phyloP scores from a whole-genome alignment of 92 coral and sea anemone species.

The Zoanthus sansibaricus region DNA sequence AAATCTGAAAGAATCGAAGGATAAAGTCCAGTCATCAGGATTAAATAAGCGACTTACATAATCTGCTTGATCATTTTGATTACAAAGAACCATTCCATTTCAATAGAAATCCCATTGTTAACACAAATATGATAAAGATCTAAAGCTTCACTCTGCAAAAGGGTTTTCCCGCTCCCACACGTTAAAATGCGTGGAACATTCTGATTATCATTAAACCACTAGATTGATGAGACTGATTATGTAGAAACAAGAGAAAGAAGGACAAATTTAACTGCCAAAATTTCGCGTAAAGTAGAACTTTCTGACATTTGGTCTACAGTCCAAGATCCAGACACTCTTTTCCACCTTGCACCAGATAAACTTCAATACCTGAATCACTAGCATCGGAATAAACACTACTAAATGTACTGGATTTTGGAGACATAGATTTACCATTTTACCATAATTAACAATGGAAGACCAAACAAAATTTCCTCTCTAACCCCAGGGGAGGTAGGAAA shows the following conservation, averaged over 20 bases:
- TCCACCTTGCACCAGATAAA: conserved; percentile 66
- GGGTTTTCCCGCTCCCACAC: no score
- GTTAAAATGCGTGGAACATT: no score
- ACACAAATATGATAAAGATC: no score
- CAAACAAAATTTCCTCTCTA: conserved; percentile 48
- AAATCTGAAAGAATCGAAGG: conserved; percentile 10
- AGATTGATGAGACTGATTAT: conserved; percentile 60
- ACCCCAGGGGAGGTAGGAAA: neutral
- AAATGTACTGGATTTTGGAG: conserved; percentile 18
- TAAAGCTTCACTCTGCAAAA: no score
- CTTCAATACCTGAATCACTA: conserved; percentile 54
- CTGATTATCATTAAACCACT: conserved; percentile 74
- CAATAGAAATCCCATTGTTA: neutral
- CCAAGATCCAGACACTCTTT: conserved; percentile 40
- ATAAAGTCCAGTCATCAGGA: conserved; percentile 71
- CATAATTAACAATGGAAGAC: conserved; percentile 33
- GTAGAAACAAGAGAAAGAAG: conserved; percentile 52
- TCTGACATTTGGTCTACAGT: conserved; percentile 21
- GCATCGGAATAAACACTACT: conserved; percentile 50
- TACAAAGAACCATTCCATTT: conserved; percentile 67
- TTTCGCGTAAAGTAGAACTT: conserved; percentile 24
- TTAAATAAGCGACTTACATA: conserved; percentile 56
- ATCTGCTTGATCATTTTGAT: conserved; percentile 60
- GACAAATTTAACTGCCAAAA: no score
- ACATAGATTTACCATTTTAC: conserved; percentile 4